Evolutionary conservation across 2,113 vertebrate genomes (phyloP).

Genomic region (Cyphomyrus discorhynchus): DNA sequence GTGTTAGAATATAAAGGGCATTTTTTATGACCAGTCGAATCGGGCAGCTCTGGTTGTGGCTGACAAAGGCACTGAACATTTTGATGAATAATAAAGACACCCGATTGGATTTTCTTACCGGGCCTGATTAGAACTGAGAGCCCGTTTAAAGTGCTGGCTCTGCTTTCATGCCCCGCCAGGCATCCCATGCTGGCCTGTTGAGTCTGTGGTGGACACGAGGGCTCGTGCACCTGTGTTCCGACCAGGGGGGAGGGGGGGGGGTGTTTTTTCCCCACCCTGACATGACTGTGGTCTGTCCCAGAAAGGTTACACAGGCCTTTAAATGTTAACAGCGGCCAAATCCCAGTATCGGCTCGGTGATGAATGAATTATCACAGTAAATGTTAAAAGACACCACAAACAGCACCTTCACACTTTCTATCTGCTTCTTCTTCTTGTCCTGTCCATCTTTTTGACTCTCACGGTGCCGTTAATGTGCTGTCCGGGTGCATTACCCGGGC

Average conservation of each 20-base stretch:
- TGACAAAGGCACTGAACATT: slow-evolving; percentile 36
- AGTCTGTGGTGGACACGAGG: background rate
- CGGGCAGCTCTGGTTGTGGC: slow-evolving; percentile 24
- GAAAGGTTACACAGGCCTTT: background rate
- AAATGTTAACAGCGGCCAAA: background rate
- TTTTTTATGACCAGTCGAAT: slow-evolving; percentile 31
- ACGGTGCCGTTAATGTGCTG: background rate
- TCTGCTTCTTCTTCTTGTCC: background rate
- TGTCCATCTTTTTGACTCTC: background rate
- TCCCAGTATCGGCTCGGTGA: background rate
- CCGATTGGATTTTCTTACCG: slow-evolving; percentile 31
- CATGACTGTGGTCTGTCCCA: background rate
- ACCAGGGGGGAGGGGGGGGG: background rate
- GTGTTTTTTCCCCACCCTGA: background rate
- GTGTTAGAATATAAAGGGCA: slow-evolving; percentile 36
- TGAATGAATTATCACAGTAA: background rate
- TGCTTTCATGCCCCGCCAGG: slow-evolving; percentile 2
- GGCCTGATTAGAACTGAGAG: slow-evolving; percentile 27
- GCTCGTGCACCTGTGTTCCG: background rate
- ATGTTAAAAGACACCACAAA: slow-evolving; percentile 1
- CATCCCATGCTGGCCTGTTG: background rate
- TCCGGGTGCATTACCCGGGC: background rate
- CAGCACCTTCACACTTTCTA: background rate
- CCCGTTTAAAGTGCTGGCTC: slow-evolving; percentile 20
- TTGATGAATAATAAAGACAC: slow-evolving; percentile 38